Conservation (phyloP, 1,140 invertebrate species). For the Zaprionus capensis region DNA sequence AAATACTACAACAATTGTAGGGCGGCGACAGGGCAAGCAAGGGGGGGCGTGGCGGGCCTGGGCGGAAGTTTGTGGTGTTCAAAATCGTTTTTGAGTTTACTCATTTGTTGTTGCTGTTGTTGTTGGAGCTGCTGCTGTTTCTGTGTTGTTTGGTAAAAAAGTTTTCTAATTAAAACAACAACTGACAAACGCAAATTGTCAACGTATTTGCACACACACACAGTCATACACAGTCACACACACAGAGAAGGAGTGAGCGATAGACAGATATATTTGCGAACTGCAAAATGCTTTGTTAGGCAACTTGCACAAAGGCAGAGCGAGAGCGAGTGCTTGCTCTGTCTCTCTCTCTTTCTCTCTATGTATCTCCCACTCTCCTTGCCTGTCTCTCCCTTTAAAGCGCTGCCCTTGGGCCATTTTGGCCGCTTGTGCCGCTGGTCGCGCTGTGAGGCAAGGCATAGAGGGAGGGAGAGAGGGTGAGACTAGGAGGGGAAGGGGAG, state of each 20-base stretch:
- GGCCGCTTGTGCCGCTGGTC: conserved; percentile 45
- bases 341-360: no score
- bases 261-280: conserved; percentile 62
- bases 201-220: conserved; percentile 53
- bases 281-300: conserved; percentile 76
- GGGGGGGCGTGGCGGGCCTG: background rate
- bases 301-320: conserved; percentile 53
- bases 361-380: no score
- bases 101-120: conserved; percentile 40
- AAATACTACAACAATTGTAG: conserved; percentile 47
- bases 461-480: background rate
- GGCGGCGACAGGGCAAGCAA: no score
- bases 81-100: conserved; percentile 78
- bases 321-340: background rate
- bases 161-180: conserved; percentile 83
- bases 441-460: conserved; percentile 12
- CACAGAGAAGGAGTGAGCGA: conserved; percentile 7
- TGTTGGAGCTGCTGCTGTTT: conserved; percentile 34
- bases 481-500: background rate
- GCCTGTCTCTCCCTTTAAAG: background rate
- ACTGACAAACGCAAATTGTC: conserved; percentile 80
- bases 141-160: conserved; percentile 74
- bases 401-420: conserved; percentile 26
- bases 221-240: conserved; percentile 9
- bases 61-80: conserved; percentile 63